phyloP scores from a whole-genome alignment of 2,797 vertebrate genomes.

The Australoheros facetus region DNA sequence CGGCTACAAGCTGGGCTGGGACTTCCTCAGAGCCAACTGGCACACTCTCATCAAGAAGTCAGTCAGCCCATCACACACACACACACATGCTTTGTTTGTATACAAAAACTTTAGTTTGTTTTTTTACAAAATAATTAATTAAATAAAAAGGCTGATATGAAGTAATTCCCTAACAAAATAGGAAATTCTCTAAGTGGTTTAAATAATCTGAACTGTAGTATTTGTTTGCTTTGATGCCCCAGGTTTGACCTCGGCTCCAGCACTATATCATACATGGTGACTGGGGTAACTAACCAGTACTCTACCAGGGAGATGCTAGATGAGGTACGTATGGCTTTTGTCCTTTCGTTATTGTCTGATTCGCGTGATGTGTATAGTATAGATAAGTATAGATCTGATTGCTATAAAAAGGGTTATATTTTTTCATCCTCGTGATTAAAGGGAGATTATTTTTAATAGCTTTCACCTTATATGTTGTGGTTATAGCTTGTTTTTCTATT shows the following conservation, averaged over 20 bases:
- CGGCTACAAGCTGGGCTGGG: conserved; percentile 87
- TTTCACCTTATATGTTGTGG: background rate
- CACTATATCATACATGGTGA: conserved; percentile 81
- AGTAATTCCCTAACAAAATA: rapidly evolving
- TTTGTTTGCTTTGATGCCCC: conserved; percentile 19
- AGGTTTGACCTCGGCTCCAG: conserved; percentile 90
- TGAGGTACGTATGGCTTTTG: conserved; percentile 77
- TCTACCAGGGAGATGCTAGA: conserved; percentile 85
- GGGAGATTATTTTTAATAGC: too few species aligned
- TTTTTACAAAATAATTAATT: background rate
- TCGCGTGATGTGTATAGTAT: background rate
- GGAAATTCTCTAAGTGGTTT: rapidly evolving
- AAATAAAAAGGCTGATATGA: rapidly evolving
- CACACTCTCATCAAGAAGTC: conserved; percentile 87
- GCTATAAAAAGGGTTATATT: background rate
- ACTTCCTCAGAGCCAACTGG: conserved; percentile 88
- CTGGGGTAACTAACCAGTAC: conserved; percentile 84
- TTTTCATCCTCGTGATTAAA: background rate
- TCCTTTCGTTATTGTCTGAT: background rate
- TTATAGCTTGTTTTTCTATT: background rate
- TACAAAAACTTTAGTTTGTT: rapidly evolving
- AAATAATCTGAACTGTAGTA: rapidly evolving
- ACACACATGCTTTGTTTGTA: rapidly evolving
- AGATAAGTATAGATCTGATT: background rate
- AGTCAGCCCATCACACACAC: conserved; percentile 28